phyloP scores from a whole-genome alignment of 2,888 invertebrate species.

The Cryptocheilus praepositus region DNA sequence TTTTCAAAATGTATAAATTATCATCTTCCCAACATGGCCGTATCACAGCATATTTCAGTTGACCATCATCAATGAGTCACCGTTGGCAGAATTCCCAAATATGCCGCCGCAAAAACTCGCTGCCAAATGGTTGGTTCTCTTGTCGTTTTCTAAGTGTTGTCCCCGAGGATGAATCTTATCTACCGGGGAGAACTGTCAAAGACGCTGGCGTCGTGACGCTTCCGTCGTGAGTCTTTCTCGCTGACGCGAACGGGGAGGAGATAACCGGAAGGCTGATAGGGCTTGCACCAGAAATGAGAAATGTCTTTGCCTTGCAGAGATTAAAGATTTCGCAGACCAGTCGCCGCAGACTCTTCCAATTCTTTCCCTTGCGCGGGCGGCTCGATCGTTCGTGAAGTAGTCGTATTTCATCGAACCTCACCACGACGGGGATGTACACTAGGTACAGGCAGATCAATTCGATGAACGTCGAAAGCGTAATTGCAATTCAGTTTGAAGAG shows the following conservation, averaged over 20 bases:
- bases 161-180: conserved; percentile 67
- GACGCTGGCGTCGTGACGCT: conserved; percentile 67
- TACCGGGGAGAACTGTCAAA: conserved; percentile 70
- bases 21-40: too few relatives aligned
- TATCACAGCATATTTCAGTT: too few relatives aligned
- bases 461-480: too few relatives aligned
- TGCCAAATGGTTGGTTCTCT: conserved; percentile 32
- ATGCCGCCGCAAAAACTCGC: too few relatives aligned
- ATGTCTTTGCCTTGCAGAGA: conserved; percentile 67
- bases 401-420: not conserved
- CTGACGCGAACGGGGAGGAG: conserved; percentile 60
- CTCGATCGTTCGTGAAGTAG: conserved; percentile 1
- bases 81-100: too few relatives aligned
- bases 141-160: conserved; percentile 52
- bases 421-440: too few relatives aligned
- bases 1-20: too few relatives aligned
- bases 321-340: conserved; percentile 63
- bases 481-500: too few relatives aligned
- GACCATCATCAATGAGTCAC: too few relatives aligned
- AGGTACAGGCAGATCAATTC: too few relatives aligned
- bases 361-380: conserved; percentile 7
- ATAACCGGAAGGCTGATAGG: conserved; percentile 72
- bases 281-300: conserved; percentile 73
- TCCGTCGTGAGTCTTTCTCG: conserved; percentile 64
- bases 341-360: conserved; percentile 43